Base-by-base conservation (phyloP, 37 sponge, comb jelly and placozoan species). In the Lycopodina hypogea region DNA sequence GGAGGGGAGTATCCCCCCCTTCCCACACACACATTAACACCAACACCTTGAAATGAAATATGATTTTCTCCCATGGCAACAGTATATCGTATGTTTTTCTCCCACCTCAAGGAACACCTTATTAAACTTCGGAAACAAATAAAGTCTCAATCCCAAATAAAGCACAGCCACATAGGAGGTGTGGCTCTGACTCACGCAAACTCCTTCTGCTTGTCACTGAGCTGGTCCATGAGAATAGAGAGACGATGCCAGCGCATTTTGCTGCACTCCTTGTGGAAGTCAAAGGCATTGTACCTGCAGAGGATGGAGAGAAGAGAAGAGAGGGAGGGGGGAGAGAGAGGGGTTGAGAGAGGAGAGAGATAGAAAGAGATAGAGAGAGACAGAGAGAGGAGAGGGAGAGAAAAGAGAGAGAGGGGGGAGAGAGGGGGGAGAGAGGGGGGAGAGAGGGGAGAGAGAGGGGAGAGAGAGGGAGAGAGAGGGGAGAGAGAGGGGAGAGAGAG, bases 191-290 rank as follows among this genome's bases (percentile, higher is more conserved):
- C 66, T 30, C 35, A 96, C 80, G 84, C 84, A 68, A 86, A 90
- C 26, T 82, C 71, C 9, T 36, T 84, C 29, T 87, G 90, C 33
- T 84, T 83, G 1, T 68, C 73, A 6, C 36, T 61, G n/a, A 97
- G 66, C 32, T 73, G 55, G 57, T 90, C 83, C 50, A 88, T 87
- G 67, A 97, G 93, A 7, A 93, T 87, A 52, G 79, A 73, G 34
- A 97, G 93, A 29, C 87, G 81, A 64, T 97, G 76, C 95, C 95
- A 97, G 18, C 89, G 74, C 89, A 97, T 88, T 62, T 92, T 92
- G 59, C 90, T 93, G 70, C 98, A 97, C 77, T 97, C 93, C 71
- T 97, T 92, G 82, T 97, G 98, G 75, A 97, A 97, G 66, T 97
- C 98, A 81, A 97, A 97, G 42, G 85, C 88, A 42, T 76, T 65